Base-by-base conservation (phyloP, 2,888 invertebrate species). In the Ferdinandea cuprea region DNA sequence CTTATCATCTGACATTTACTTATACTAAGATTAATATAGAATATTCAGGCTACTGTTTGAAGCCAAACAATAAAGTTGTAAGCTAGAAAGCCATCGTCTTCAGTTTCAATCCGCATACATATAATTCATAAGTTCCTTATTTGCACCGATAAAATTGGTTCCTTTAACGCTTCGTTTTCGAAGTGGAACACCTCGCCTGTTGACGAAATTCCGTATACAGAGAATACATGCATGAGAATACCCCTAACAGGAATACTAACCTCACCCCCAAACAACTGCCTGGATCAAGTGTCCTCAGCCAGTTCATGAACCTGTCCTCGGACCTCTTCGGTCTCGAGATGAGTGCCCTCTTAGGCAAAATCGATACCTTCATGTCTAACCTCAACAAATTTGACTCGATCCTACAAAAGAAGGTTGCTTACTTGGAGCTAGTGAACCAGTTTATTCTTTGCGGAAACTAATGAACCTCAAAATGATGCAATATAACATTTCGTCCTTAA, bases 401-500 rank as follows among this genome's bases (percentile, higher is more conserved):
- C 0, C 32, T 19, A 1, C 58, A 46, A 42, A 76, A 54, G 42
- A 56, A 11, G 9, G n/a, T 42, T 25, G 50, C 30, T 13, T 66
- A 48, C 11, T 15, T 28, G n/a, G 56, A 56, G 2, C 21, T 56
- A 3, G 37, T 40, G 7, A 56, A 37, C 11, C 19, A 56, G 11
- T 1, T 56, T 3, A 3, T 56, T 2, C 2, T 56, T 1, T 13
- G 13, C 3, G 6, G 6, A 0, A 9, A 13, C n/a, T 8, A 59
- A 50, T 50, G 50, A 9, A 28, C 2, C 1, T 50, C 13, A 52
- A 52, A 25, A 15, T 74, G 0, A 4, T 65, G 2, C 7, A 35
- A 5, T 73, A 65, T 15, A 73, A 73, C 35, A 52, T 73, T 30
- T 25, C 65, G 65, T 73, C 56, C 3, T 21, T 73, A 13, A 25